Evolutionary conservation across 2,113 vertebrate genomes (phyloP), one percentile per base, ranked within the genome.

Genomic region (Rhea americana): DNA sequence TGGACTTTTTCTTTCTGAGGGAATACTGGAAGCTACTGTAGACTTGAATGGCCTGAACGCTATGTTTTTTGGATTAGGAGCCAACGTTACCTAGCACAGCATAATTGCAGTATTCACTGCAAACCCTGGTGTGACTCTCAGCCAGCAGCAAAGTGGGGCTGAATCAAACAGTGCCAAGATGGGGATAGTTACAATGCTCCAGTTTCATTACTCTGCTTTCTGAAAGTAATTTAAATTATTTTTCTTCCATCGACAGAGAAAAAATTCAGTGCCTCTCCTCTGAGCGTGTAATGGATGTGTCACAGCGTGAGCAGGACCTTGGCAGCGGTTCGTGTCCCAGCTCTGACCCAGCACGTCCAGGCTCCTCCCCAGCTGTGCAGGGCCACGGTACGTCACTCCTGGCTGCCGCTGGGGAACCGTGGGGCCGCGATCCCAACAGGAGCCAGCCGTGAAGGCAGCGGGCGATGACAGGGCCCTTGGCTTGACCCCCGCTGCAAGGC

Each of bases 11-110:
- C 88, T 91, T 93, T 72, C 86, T 0, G 2, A 79, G 88, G 77
- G 91, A 95, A 84, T 90, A 89, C 28, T 89, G 88, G 80, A 70
- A 76, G 67, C 45, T 61, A 11, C 41, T 62, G 53, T 39, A 17
- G 55, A 17, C 87, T 62, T 89, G 83, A 82, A 65, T 41, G 84
- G 51, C 82, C 82, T 85, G 61, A 81, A 66, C 88, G 41, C 21
- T 11, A 37, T 0, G 0, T 16, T 9, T 82, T 65, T 79, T 7
- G 68, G 84, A 17, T n/a, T 19, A 77, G 61, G 41, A 56, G 8
- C 56, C 37, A 13, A 4, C 30, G 70, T 28, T 56, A 19, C 50
- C 37, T 2, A 24, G 72, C 0, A 0, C 6, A 8, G 24, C 58
- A 4, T 2, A 75, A 67, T 71, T 30, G 66, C 81, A 56, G 41